phyloP scores from a whole-genome alignment of 2,113 vertebrate species.

The Nibea albiflora region DNA sequence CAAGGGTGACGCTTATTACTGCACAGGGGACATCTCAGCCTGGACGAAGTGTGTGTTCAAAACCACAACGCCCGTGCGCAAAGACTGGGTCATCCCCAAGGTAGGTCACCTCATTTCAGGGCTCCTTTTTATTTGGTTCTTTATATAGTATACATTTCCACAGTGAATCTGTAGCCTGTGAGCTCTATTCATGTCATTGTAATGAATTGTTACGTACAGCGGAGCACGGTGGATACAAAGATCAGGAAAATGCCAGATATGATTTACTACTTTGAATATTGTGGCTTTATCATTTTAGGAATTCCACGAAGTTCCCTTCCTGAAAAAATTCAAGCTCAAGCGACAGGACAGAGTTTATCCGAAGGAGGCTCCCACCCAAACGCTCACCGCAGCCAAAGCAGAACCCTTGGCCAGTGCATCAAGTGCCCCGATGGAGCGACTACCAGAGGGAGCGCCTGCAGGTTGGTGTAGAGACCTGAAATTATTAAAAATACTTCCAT shows the following conservation, averaged over 20 bases:
- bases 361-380: constrained; percentile 72
- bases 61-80: constrained; percentile 88
- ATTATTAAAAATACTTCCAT: not conserved
- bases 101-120: constrained; percentile 75
- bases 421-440: constrained; percentile 39
- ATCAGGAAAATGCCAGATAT: not conserved
- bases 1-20: constrained; percentile 93
- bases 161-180: not conserved
- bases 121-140: not conserved
- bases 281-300: constrained; percentile 80
- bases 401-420: constrained; percentile 74
- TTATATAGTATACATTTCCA: not conserved
- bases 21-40: constrained; percentile 93
- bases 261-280: not conserved
- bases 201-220: not conserved
- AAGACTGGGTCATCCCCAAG: constrained; percentile 94
- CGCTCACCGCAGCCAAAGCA: constrained; percentile 31
- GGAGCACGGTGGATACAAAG: not conserved
- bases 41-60: constrained; percentile 98
- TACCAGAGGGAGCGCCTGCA: constrained; percentile 77
- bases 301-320: constrained; percentile 91
- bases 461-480: constrained; percentile 74
- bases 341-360: constrained; percentile 90
- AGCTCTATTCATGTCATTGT: not conserved
- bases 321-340: constrained; percentile 97